Percentiles rank a stretch among this genome's conserved stretches.
These are phyloP conservation scores for Sphinx pinastri DNA, from an alignment of 2,888 invertebrate genomes.

Conservation along the genomic window DNA sequence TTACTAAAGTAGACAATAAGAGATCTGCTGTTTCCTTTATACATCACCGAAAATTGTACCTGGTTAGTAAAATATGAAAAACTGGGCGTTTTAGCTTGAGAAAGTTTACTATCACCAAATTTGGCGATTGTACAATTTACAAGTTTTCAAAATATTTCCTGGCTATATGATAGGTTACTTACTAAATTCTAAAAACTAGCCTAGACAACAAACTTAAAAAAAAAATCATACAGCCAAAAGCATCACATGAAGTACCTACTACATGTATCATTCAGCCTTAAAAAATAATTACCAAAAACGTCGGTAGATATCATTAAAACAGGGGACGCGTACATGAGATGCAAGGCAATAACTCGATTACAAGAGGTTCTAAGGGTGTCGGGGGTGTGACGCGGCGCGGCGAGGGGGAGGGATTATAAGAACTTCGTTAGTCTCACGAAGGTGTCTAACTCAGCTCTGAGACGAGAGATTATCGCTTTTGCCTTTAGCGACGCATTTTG, in stretches of 20 bases:
- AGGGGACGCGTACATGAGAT: constrained; percentile 67
- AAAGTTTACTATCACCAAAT: no score
- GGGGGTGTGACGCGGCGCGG: constrained; percentile 38
- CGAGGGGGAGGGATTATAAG: constrained; percentile 72
- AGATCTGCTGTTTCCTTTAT: no score
- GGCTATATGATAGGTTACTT: no score
- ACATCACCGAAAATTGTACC: no score
- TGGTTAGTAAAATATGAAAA: no score
- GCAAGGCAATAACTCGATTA: constrained; percentile 79
- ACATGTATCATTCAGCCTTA: neutral
- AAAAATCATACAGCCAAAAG: neutral
- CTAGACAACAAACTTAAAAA: no score
- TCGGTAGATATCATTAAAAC: constrained; percentile 12
- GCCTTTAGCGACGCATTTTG: constrained; percentile 69
- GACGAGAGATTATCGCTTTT: constrained; percentile 75
- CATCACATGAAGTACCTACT: neutral
- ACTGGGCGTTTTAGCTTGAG: no score
- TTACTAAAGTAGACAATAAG: no score
- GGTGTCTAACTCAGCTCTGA: constrained; percentile 77
- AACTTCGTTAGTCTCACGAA: constrained; percentile 81
- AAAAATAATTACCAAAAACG: constrained; percentile 2
- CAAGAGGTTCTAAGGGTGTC: constrained; percentile 43
- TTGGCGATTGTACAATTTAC: no score
- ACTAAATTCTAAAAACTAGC: neutral
- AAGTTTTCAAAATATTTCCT: no score